Base-by-base conservation (phyloP, 2,888 invertebrate genomes). In the Theretra japonica region DNA sequence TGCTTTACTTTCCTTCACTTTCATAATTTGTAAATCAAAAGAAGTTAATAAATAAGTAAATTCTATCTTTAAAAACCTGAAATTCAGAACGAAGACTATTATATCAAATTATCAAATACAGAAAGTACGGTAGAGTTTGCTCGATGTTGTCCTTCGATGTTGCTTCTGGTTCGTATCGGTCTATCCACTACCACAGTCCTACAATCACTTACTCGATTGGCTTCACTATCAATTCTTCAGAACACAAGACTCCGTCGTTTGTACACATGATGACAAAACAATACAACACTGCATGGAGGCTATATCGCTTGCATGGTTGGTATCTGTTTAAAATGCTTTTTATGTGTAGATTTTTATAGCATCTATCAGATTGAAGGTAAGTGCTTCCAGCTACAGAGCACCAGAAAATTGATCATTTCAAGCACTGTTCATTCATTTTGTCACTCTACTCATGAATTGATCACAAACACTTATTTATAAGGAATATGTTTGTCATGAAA, bases 121-220 rank as follows among this genome's bases (percentile, higher is more conserved):
- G 78, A 81, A 82, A 82, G 80, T 85, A 93, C 90, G 89, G 90
- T 91, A 90, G 86, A 80, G 86, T 87, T 91, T 88, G 82, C 79
- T 94, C 86, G 92, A 91, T 94, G 94, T 94, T 94, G 94, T 94
- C 87, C 83, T 84, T 94, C 92, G 92, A 90, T 94, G 94, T 94
- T 89, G 94, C 94, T 94, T 94, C 92, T 92, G 92, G 92, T 92
- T 92, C 90, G 90, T 90, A 90, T 89, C 83, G 93, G 91, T 93
- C 89, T 90, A 88, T 88, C 85, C 89, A 91, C 91, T 82, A 85
- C 89, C 89, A 91, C 91, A 87, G 79, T 89, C 86, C 80, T 84
- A 83, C 83, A 84, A 86, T 88, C 90, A 93, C 89, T 82, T 85
- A 85, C 84, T 84, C 79, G 86, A 89, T 89, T 87, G 88, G 88